Evolutionary conservation across 2,888 invertebrate species (phyloP).

Genomic region (Clivina fossor): DNA sequence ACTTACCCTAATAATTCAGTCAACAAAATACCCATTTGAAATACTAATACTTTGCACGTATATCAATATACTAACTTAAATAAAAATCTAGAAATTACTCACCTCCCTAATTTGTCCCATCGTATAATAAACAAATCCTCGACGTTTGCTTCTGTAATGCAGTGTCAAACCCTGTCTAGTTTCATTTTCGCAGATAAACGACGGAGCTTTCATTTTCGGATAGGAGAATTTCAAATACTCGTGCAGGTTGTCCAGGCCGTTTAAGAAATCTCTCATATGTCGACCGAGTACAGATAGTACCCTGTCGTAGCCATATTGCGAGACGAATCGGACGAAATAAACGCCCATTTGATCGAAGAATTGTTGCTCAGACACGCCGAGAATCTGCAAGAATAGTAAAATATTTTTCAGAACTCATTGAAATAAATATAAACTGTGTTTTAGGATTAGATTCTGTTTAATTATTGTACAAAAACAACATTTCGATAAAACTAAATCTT

Average conservation of each 20-base stretch:
- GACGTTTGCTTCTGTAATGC: constrained; percentile 89
- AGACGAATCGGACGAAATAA: constrained; percentile 89
- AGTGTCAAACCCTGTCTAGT: constrained; percentile 87
- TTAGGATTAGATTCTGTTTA: too few species aligned
- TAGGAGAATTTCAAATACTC: constrained; percentile 97
- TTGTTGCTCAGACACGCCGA: constrained; percentile 83
- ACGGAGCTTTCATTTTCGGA: constrained; percentile 88
- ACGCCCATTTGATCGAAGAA: constrained; percentile 95
- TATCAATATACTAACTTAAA: too few species aligned
- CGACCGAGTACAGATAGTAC: constrained; percentile 87
- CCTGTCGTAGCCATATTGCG: constrained; percentile 92
- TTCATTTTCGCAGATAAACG: constrained; percentile 96
- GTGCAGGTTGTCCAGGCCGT: constrained; percentile 94
- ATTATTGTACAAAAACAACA: too few species aligned
- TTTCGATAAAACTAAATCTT: too few species aligned
- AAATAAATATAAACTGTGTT: too few species aligned
- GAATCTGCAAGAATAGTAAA: constrained; percentile 66
- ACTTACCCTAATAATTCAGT: too few species aligned
- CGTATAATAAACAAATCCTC: constrained; percentile 94
- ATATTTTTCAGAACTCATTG: too few species aligned
- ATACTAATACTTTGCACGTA: too few species aligned
- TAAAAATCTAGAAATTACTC: constrained; percentile 43
- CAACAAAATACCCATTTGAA: too few species aligned
- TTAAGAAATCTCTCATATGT: constrained; percentile 93
- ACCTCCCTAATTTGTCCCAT: constrained; percentile 94